Base-by-base conservation (phyloP, 2,888 invertebrate genomes). In the Neria commutata region DNA sequence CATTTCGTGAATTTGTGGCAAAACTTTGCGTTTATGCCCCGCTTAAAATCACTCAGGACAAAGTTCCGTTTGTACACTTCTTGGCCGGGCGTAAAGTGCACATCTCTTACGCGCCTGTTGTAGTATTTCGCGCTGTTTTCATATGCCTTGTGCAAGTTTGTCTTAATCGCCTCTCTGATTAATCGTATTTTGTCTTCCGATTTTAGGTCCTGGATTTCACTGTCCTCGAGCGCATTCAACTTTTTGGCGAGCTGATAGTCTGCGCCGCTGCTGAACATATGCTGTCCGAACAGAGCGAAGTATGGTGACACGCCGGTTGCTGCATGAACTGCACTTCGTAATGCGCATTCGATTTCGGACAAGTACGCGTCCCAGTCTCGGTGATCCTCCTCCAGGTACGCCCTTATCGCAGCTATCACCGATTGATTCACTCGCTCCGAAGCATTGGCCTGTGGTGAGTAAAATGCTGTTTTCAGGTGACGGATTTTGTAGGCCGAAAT, bases 351-450 rank as follows among this genome's bases (percentile, higher is more conserved):
- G 3, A 61, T 61, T 2, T 60, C 54, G 5, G 56, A 54, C 3
- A 65, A 6, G 21, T 60, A 55, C 1, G 42, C 2, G 17, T 64
- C 62, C 62, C 66, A 62, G 2, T 64, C 58, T 8, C 54, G 10
- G 8, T 65, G 66, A 42, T 66, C 61, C 0, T 51, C 16, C 10
- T 67, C 24, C 1, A 66, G 2, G 19, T 64, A 62, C 0, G 60
- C 49, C 11, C 63, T 24, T 1, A 79, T 70, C 46, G 69, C 71
- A 0, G 74, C 73, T 4, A 72, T 65, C 1, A 77, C 54, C 0
- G 71, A 70, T 21, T 70, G 60, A 52, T 78, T 78, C 0, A 71
- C 67, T 1, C 74, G 56, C 54, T 78, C 77, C 0, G 72, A 72
- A 1, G 73, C 73, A 58, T 77, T 78, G 0, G 61, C 57, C 60